phyloP scores from a whole-genome alignment of 1,140 invertebrate genomes.

The Pectinophora gossypiella region DNA sequence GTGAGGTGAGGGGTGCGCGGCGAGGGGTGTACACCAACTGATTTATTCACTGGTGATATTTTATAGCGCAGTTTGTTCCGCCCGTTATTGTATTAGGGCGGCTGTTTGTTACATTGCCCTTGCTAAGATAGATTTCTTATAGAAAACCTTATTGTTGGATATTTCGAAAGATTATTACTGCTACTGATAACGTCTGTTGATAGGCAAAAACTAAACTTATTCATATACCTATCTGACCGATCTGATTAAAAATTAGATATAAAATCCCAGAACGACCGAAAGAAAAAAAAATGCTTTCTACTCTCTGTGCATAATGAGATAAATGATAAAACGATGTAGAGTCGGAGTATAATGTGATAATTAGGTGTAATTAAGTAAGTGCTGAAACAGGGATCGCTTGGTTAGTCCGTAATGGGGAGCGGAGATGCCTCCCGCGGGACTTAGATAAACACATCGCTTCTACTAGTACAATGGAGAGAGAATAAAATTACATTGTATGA shows the following conservation, averaged over 20 bases:
- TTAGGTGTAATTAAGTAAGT: conserved; percentile 15
- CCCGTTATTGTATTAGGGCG: conserved; percentile 78
- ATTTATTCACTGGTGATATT: conserved; percentile 78
- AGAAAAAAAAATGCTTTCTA: no score
- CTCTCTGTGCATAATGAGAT: no score
- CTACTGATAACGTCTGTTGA: no score
- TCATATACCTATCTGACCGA: no score
- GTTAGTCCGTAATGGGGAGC: background rate
- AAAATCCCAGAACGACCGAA: no score
- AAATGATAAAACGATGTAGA: background rate
- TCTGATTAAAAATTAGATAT: no score
- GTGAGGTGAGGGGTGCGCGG: conserved; percentile 43
- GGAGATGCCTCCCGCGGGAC: background rate
- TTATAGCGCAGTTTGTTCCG: conserved; percentile 78
- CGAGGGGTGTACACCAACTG: conserved; percentile 60
- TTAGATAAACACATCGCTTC: background rate
- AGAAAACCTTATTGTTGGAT: no score
- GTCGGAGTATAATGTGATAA: conserved; percentile 3
- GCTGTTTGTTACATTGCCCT: conserved; percentile 69
- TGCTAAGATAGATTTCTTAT: no score
- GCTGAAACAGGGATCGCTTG: conserved; percentile 12
- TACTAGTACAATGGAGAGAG: background rate
- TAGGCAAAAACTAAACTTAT: no score
- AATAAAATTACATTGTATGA: background rate
- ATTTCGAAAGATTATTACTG: no score